Conservation (phyloP, 2,888 invertebrate species). For the Dryocosmus kuriphilus region DNA sequence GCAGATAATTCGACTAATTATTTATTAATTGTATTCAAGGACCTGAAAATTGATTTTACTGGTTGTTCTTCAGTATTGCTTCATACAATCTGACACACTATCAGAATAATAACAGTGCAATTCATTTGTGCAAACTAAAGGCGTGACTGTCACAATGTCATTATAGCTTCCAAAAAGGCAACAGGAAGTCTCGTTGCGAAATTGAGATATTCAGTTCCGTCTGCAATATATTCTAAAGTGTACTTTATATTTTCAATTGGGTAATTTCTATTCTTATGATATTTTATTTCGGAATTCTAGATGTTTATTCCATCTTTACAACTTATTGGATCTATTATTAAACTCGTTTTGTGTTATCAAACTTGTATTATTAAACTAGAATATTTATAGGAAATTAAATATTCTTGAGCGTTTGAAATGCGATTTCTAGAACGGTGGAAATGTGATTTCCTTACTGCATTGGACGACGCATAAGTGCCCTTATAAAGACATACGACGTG, state of each 20-base stretch:
- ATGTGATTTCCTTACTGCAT: conserved; percentile 10
- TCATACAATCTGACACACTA: not conserved
- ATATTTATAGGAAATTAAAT: not conserved
- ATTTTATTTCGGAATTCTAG: not conserved
- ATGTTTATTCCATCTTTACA: not conserved
- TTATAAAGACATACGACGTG: conserved; percentile 24
- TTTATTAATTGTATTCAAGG: not conserved
- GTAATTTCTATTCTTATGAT: not conserved
- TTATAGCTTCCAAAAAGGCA: not conserved
- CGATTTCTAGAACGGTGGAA: not conserved
- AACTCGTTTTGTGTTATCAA: no score
- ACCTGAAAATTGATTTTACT: not conserved
- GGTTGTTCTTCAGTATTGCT: not conserved
- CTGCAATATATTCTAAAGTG: not conserved
- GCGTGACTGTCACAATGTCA: conserved; percentile 5
- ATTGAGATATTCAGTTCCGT: not conserved
- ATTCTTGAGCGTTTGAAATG: not conserved
- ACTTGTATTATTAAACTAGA: no score
- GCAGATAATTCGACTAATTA: not conserved
- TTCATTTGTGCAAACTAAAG: not conserved
- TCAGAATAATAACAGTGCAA: not conserved
- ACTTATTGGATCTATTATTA: not conserved
- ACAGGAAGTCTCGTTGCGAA: not conserved
- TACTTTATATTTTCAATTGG: not conserved
- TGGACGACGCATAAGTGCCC: conserved; percentile 1